These are phyloP conservation scores for Erpobdella octoculata DNA, from an alignment of 2,888 invertebrate genomes.

Conservation along the genomic window DNA sequence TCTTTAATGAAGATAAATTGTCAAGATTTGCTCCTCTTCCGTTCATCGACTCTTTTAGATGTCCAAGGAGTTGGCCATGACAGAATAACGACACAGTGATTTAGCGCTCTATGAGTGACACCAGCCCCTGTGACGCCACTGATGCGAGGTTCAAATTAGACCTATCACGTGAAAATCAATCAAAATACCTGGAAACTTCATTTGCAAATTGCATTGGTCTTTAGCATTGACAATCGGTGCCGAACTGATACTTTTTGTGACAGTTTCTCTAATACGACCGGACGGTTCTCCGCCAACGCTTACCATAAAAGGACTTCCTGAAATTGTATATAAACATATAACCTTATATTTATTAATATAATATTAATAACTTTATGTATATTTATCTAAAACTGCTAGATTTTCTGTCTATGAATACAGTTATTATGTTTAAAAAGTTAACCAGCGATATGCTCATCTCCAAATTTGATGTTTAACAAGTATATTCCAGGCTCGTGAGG, in stretches of 20 bases:
- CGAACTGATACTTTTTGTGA: slow-evolving; percentile 62
- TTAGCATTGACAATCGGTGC: slow-evolving; percentile 87
- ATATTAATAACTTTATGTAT: background rate
- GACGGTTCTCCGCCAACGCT: slow-evolving; percentile 70
- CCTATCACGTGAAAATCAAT: too few species aligned
- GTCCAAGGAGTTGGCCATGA: too few species aligned
- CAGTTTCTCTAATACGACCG: slow-evolving; percentile 45
- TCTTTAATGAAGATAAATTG: too few species aligned
- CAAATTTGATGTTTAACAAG: slow-evolving; percentile 88
- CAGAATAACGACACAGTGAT: too few species aligned
- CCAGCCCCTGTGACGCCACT: too few species aligned
- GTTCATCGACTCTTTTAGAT: too few species aligned
- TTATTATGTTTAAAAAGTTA: background rate
- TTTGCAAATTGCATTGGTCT: slow-evolving; percentile 83
- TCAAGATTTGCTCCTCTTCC: too few species aligned
- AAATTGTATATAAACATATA: background rate
- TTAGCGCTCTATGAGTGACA: too few species aligned
- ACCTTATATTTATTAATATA: background rate
- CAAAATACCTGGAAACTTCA: slow-evolving; percentile 47
- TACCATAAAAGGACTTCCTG: slow-evolving; percentile 58
- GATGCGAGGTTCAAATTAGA: too few species aligned
- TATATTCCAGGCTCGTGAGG: slow-evolving; percentile 91
- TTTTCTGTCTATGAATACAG: background rate
- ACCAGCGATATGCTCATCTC: slow-evolving; percentile 58
- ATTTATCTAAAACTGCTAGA: background rate